Evolutionary conservation across 2,888 invertebrate species (phyloP), one percentile per base, ranked within the genome.

Genomic region (Melipona bicolor): DNA sequence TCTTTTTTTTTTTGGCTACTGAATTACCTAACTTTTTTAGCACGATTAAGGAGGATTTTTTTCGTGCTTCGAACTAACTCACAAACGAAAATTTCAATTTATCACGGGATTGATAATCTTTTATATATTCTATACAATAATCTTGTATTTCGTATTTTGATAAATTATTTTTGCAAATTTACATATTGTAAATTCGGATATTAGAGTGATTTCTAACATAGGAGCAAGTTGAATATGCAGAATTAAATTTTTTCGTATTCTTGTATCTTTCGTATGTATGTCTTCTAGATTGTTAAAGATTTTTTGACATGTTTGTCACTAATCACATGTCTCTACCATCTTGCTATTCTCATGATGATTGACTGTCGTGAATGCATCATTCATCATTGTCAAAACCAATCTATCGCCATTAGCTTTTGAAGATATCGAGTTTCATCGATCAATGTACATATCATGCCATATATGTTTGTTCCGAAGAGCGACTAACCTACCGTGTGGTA

Each of bases 331-430:
- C 64, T n/a, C 32, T 50, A 19, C 54, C 32, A 17, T 67, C 43
- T 52, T 27, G 43, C 17, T 59, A n/a, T 68, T 15, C n/a, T 24
- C 17, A 64, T 19, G 72, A 68, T 62, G 72, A 69, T 62, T 24
- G 32, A 59, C 52, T 13, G 61, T 54, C n/a, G 52, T 36, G 49
- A 32, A 56, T 27, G 36, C 56, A 61, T 84, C 72, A 78, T 84
- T 81, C 78, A 76, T 85, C 85, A 85, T 56, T 81, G 85, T 76
- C 84, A 68, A 62, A 1, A 52, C 1, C 70, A 64, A 61, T 77
- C 59, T 49, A 52, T 36, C n/a, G 54, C 24, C 59, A 36, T 61
- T 49, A 72, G n/a, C 54, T 54, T 3, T 54, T 67, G 52, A 67
- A 67, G 56, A 4, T 27, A 32, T 17, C 49, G 24, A 67, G 54